phyloP scores from a whole-genome alignment of 2,888 invertebrate genomes.

The Bombylius major region DNA sequence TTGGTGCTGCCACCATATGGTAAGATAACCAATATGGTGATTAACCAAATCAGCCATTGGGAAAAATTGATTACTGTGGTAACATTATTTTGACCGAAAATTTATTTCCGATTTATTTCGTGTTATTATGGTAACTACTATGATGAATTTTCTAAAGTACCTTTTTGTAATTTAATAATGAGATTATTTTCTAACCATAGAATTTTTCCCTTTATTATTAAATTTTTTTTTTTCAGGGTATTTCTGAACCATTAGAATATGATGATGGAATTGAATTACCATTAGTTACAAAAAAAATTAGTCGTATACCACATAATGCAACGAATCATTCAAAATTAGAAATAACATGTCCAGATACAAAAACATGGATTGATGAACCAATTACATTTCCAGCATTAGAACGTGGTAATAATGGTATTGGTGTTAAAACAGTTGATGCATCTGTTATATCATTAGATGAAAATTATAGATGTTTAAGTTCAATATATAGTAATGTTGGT shows the following conservation, averaged over 20 bases:
- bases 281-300: slow-evolving; percentile 2
- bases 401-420: slow-evolving; percentile 18
- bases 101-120: too few relatives aligned
- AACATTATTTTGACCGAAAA: too few relatives aligned
- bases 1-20: too few relatives aligned
- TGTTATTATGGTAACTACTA: not conserved
- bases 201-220: too few relatives aligned
- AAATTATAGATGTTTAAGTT: slow-evolving; percentile 18
- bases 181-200: too few relatives aligned
- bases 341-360: slow-evolving; percentile 21
- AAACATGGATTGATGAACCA: slow-evolving; percentile 25
- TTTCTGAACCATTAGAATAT: slow-evolving; percentile 3
- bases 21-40: too few relatives aligned
- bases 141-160: too few relatives aligned
- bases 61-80: too few relatives aligned
- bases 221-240: not conserved
- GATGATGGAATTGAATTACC: slow-evolving; percentile 11
- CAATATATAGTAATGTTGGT: not conserved
- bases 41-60: too few relatives aligned
- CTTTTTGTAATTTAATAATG: too few relatives aligned
- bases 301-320: not conserved
- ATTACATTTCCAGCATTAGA: slow-evolving; percentile 25
- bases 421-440: slow-evolving; percentile 18
- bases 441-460: slow-evolving; percentile 26
- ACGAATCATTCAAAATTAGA: slow-evolving; percentile 13